Evolutionary conservation across 2,888 invertebrate species (phyloP), one percentile per base, ranked within the genome.

Genomic region (Cephus spinipes): DNA sequence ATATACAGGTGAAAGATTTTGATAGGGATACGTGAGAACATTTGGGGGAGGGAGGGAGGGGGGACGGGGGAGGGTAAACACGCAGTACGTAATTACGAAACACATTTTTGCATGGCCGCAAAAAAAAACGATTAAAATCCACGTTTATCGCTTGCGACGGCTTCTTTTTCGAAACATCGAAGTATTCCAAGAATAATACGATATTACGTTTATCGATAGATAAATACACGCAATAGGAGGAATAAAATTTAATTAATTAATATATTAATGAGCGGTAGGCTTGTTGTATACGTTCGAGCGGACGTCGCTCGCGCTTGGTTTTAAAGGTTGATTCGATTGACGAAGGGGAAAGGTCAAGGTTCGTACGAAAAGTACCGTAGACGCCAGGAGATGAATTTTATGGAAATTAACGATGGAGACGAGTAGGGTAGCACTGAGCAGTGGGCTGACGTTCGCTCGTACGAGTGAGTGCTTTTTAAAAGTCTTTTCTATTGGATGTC

Each of bases 131-230:
- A 55, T 55, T 55, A 23, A 40, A 55, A 55, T 55, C 2, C 77
- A 79, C 81, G 77, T 77, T 81, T 77, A 76, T 82, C 81, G 86
- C 87, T 88, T 87, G 84, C 87, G 84, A 86, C 85, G 87, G 88
- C 88, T 89, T 89, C 88, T 89, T 89, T 85, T 88, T 87, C 86
- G 85, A 87, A 83, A 89, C 88, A 89, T 89, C 88, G 89, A 89
- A 89, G 73, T 83, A 82, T 85, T 78, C 76, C 32, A 31, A 71
- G 15, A 71, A 30, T 33, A 71, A 71, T 71, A 32, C 30, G 71
- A 71, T 33, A 55, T 55, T 55, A 55, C 23, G 40, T 23, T 55
- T 55, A 23, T 55, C 40, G 23, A 55, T 23, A 55, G 40, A 23
- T 55, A 55, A 55, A 6, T 55, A 55, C 15, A 55, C 40, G 40